These are phyloP conservation scores for Erpobdella octoculata DNA, from an alignment of 2,888 invertebrate species.

Conservation along the genomic window DNA sequence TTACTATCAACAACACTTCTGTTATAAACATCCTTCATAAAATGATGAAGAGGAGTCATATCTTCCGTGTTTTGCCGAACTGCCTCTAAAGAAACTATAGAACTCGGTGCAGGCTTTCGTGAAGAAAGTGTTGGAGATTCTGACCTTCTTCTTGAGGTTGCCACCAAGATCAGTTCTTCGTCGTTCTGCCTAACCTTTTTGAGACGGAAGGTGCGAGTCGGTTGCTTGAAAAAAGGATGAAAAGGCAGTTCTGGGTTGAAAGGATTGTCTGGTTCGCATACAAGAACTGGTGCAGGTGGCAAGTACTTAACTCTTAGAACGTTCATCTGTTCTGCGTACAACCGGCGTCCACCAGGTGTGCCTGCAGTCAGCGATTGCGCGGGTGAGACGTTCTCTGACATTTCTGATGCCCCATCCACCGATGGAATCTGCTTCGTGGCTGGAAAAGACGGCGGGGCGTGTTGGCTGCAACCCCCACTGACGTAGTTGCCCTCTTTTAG, in stretches of 20 bases:
- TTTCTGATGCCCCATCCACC: too few relatives aligned
- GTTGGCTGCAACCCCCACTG: too few relatives aligned
- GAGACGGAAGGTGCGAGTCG: conserved; percentile 11
- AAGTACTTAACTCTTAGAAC: conserved; percentile 3
- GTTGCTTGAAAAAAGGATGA: conserved; percentile 15
- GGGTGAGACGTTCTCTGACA: too few relatives aligned
- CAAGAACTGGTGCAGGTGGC: conserved; percentile 15
- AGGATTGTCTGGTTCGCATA: background rate
- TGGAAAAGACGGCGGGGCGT: too few relatives aligned
- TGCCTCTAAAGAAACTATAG: background rate
- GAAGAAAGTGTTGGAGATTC: background rate
- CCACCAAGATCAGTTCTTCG: background rate
- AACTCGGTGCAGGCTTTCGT: background rate
- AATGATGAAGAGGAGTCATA: background rate
- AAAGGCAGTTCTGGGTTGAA: conserved; percentile 13
- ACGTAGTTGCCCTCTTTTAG: too few relatives aligned
- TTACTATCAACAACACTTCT: background rate
- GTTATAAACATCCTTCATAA: too few relatives aligned
- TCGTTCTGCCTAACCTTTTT: background rate
- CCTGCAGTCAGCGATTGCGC: background rate
- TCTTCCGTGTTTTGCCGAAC: background rate
- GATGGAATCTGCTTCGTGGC: too few relatives aligned
- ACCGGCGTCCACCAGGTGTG: background rate
- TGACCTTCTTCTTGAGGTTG: background rate
- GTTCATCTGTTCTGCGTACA: conserved; percentile 14